These are phyloP conservation scores for Callipepla californica DNA, from an alignment of 2,113 vertebrate genomes.

Conservation along the genomic window DNA sequence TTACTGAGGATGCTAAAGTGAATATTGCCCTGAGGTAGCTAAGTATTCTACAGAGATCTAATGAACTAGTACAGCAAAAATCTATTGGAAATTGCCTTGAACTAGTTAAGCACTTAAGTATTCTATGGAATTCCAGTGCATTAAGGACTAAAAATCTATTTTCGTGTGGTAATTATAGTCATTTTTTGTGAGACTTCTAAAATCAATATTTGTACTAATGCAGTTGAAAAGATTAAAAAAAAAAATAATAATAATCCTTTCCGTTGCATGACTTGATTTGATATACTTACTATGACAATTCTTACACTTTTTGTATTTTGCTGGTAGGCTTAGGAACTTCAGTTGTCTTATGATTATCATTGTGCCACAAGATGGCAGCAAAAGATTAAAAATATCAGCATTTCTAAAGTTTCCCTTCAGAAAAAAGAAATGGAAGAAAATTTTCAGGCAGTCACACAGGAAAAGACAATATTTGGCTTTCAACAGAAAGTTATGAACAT, in stretches of 20 bases:
- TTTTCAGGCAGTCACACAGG: conserved; percentile 2
- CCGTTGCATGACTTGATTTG: background rate
- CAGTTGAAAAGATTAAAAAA: background rate
- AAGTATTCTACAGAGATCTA: background rate
- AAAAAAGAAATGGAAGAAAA: background rate
- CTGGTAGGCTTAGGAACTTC: background rate
- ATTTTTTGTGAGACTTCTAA: conserved; percentile 21
- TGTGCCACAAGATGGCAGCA: conserved; percentile 79
- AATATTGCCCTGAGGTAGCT: conserved; percentile 15
- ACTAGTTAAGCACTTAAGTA: conserved; percentile 5
- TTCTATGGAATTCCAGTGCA: background rate
- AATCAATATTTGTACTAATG: background rate
- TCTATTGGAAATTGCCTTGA: background rate
- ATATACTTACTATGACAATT: background rate
- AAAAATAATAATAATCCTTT: background rate
- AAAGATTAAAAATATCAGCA: conserved; percentile 52
- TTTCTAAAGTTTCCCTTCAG: background rate
- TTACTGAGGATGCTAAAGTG: background rate
- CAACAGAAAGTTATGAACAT: conserved; percentile 9
- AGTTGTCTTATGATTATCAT: background rate
- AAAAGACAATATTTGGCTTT: conserved; percentile 4
- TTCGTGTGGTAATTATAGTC: background rate
- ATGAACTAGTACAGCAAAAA: conserved; percentile 4
- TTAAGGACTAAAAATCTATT: conserved; percentile 36
- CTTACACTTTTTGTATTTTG: background rate